Percentiles rank a stretch among this genome's conserved stretches.
phyloP scores from a whole-genome alignment of 2,797 vertebrate species.

The Melanotaenia maccullochi region DNA sequence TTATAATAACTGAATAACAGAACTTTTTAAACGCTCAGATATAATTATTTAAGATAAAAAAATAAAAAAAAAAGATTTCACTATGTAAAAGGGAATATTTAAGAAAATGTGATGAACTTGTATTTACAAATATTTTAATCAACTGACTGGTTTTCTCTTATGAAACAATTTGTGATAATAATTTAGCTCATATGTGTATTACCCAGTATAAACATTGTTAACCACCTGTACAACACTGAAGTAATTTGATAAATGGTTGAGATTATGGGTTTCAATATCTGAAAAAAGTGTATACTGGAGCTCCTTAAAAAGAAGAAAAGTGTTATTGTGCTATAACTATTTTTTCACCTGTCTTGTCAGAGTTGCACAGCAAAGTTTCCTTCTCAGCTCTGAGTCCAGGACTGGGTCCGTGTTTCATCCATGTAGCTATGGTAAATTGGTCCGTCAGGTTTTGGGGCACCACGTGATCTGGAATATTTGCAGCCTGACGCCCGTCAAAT shows the following conservation, averaged over 20 bases:
- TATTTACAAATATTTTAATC: neutral
- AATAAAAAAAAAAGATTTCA: neutral
- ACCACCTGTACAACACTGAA: neutral
- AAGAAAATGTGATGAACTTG: too few relatives aligned
- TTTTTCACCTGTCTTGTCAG: constrained; percentile 93
- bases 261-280: too few relatives aligned
- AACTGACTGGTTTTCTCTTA: neutral
- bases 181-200: neutral
- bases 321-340: neutral
- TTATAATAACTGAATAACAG: too few relatives aligned
- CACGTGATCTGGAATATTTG: constrained; percentile 92
- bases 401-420: constrained; percentile 97
- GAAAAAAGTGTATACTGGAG: neutral
- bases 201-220: neutral
- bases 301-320: neutral
- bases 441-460: constrained; percentile 96
- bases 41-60: neutral
- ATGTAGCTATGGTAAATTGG: constrained; percentile 94
- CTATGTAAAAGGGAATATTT: neutral
- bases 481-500: constrained; percentile 93
- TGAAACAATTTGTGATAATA: too few relatives aligned
- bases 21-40: neutral
- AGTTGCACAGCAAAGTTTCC: constrained; percentile 96
- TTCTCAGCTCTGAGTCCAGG: constrained; percentile 93
- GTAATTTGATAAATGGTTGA: neutral